Conservation (phyloP, 1,140 invertebrate species). For the Sinonovacula constricta region DNA sequence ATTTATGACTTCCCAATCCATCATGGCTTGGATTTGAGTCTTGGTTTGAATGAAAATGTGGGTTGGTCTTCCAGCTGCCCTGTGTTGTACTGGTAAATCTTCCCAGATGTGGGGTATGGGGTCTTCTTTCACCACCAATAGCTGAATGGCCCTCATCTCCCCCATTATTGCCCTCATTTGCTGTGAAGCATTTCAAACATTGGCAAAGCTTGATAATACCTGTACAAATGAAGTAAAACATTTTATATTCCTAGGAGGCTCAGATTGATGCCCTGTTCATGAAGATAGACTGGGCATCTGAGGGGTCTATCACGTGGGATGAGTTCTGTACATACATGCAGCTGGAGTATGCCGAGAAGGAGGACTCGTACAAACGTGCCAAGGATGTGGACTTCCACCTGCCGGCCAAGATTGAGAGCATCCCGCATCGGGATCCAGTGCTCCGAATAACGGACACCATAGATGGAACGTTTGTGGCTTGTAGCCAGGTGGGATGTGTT, state of each 20-base stretch:
- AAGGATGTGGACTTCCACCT: constrained; percentile 76
- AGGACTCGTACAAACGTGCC: constrained; percentile 75
- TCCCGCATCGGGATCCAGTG: constrained; percentile 75
- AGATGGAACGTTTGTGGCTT: constrained; percentile 76
- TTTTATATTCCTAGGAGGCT: constrained; percentile 71
- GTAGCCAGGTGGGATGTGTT: constrained; percentile 68
- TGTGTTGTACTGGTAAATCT: too few relatives aligned
- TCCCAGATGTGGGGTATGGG: too few relatives aligned
- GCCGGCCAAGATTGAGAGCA: constrained; percentile 74
- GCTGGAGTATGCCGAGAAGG: constrained; percentile 77
- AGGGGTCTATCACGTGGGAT: constrained; percentile 77
- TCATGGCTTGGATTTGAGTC: too few relatives aligned
- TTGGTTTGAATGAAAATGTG: too few relatives aligned
- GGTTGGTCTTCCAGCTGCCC: too few relatives aligned
- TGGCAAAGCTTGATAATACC: too few relatives aligned
- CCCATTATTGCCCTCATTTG: too few relatives aligned
- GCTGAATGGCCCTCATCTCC: too few relatives aligned
- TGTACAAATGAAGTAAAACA: too few relatives aligned
- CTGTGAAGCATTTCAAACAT: too few relatives aligned
- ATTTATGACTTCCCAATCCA: too few relatives aligned
- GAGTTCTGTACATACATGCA: constrained; percentile 80
- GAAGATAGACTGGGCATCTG: constrained; percentile 78
- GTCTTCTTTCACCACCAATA: too few relatives aligned
- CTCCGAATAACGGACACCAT: constrained; percentile 72
- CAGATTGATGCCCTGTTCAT: constrained; percentile 78